A percentile compares a stretch with the other conserved stretches of the same genome.
These are phyloP conservation scores for Drosophila ironensis DNA, from an alignment of 1,140 invertebrate genomes.

Conservation along the genomic window DNA sequence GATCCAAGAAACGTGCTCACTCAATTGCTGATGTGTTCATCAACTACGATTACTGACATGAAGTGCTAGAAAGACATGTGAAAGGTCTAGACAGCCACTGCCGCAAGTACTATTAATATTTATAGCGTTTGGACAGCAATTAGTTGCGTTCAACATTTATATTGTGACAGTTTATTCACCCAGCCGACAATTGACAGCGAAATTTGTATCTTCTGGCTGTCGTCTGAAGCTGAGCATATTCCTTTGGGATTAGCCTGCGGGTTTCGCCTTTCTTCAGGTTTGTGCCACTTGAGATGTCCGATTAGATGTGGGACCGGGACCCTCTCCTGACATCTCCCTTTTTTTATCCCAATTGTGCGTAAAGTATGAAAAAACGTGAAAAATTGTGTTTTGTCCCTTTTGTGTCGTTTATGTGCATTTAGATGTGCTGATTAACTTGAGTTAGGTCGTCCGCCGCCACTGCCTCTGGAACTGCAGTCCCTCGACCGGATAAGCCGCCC, in stretches of 20 bases:
- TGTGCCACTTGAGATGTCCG: slow-evolving; percentile 12
- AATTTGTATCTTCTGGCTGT: slow-evolving; percentile 8
- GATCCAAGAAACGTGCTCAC: not conserved
- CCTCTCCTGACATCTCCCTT: not conserved
- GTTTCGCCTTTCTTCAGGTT: not conserved
- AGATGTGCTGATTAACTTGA: slow-evolving; percentile 65
- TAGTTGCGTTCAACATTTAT: slow-evolving; percentile 27
- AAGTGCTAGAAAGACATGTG: not conserved
- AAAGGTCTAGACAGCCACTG: slow-evolving; percentile 13
- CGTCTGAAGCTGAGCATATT: slow-evolving; percentile 4
- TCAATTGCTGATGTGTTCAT: slow-evolving; percentile 6
- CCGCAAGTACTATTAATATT: slow-evolving; percentile 24
- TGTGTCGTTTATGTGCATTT: slow-evolving; percentile 43
- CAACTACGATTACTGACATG: slow-evolving; percentile 13
- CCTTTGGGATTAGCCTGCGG: not conserved
- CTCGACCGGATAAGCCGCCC: not conserved
- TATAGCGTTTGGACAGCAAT: slow-evolving; percentile 23
- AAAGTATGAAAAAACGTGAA: slow-evolving; percentile 8
- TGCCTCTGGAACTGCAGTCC: slow-evolving; percentile 8
- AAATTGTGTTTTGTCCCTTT: slow-evolving; percentile 12
- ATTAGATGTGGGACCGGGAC: slow-evolving; percentile 11
- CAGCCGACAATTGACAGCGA: slow-evolving; percentile 6
- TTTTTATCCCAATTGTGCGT: slow-evolving; percentile 6
- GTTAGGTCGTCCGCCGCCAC: too few species aligned
- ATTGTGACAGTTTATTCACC: not conserved